These are phyloP conservation scores for Heliothis virescens DNA, from an alignment of 1,140 invertebrate genomes.

Conservation along the genomic window DNA sequence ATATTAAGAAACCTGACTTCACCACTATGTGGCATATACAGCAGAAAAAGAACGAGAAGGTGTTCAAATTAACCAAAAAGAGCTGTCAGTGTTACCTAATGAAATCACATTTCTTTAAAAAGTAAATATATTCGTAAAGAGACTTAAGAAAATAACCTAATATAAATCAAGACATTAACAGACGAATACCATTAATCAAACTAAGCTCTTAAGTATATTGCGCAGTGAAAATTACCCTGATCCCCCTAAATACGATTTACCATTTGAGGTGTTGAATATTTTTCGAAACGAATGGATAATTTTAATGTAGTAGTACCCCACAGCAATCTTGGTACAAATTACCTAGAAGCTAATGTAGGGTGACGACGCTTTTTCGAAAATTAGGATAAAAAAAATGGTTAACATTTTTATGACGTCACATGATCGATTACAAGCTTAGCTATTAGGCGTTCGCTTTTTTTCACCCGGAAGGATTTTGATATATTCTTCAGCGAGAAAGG, in stretches of 20 bases:
- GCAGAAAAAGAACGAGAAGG: too few relatives aligned
- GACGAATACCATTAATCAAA: constrained; percentile 10
- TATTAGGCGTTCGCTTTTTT: neutral
- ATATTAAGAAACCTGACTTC: too few relatives aligned
- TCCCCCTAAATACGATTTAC: constrained; percentile 19
- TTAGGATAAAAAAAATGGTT: neutral
- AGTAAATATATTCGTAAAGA: too few relatives aligned
- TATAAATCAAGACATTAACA: neutral
- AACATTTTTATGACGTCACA: neutral
- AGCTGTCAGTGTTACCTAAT: too few relatives aligned
- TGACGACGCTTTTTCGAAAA: neutral
- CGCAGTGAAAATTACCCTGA: constrained; percentile 14
- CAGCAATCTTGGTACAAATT: constrained; percentile 27
- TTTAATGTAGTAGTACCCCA: constrained; percentile 32
- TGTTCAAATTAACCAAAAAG: too few relatives aligned
- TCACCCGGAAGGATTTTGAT: neutral
- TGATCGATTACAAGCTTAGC: neutral
- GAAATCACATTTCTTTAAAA: too few relatives aligned
- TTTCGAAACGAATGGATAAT: constrained; percentile 23
- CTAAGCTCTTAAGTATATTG: constrained; percentile 12
- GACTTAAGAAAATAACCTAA: neutral
- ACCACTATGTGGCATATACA: too few relatives aligned
- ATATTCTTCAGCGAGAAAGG: neutral
- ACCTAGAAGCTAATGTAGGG: constrained; percentile 22
- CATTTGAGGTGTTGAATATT: constrained; percentile 29